Base-by-base conservation (phyloP, 2,113 vertebrate genomes). In the Hippocampus mohnikei region DNA sequence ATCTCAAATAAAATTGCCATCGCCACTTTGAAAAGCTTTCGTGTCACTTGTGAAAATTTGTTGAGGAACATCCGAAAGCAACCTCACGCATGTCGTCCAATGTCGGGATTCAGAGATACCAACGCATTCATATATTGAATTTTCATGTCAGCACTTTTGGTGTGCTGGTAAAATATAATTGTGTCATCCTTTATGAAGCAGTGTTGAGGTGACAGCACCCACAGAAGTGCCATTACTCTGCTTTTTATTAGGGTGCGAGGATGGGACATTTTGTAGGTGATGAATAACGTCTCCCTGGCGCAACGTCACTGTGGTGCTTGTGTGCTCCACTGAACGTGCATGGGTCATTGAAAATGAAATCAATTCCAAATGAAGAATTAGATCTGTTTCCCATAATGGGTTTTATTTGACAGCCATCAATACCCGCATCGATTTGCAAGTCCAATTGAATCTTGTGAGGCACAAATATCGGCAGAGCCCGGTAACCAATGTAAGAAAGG, bases 111-210 rank as follows among this genome's bases (percentile, higher is more conserved):
- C 78, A 33, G 42, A 80, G 74, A 67, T 81, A 75, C 77, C 73
- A 73, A 79, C 71, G 59, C 70, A 74, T 74, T 76, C 66, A 72
- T 86, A 84, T 85, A 91, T 91, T 88, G 91, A 77, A 56, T 85
- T 92, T 89, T 67, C 29, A 53, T 37, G 90, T 91, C 90, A 92
- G 92, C 90, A 80, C 91, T 92, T 90, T 90, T 92, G 86, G 85
- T 76, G 83, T 91, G 90, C 89, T 91, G 88, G 88, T 91, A 90
- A 92, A 91, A 90, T 89, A 92, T 90, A 92, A 93, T 93, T 92
- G 91, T 93, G 90, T 91, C 91, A 92, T 93, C 87, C 89, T 92
- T 93, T 93, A 92, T 90, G 84, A 90, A 91, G 89, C 89, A 89
- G 88, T 88, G 90, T 89, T 83, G 85, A 79, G 88, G 77, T 93